Percentiles rank a stretch among this genome's conserved stretches.
Conservation (phyloP, 1,140 invertebrate genomes). For the Zaprionus tsacasi region DNA sequence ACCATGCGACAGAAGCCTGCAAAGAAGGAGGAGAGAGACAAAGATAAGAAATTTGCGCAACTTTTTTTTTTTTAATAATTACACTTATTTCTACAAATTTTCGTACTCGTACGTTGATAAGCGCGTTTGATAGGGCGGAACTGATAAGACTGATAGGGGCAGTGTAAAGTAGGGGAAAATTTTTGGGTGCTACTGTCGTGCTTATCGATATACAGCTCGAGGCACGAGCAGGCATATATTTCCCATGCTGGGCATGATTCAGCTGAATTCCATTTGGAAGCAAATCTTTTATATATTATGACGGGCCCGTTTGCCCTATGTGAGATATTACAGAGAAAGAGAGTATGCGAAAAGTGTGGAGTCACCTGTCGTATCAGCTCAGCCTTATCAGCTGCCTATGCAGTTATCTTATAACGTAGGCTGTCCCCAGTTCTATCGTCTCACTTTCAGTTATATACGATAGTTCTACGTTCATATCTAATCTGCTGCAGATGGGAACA, state of each 20-base stretch:
- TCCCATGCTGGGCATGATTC: constrained; percentile 10
- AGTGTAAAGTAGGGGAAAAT: background rate
- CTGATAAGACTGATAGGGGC: background rate
- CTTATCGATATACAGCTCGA: background rate
- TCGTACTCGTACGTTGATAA: background rate
- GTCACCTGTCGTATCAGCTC: constrained; percentile 11
- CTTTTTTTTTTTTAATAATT: too few relatives aligned
- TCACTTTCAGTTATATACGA: constrained; percentile 16
- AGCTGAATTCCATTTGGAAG: background rate
- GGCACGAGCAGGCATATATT: background rate
- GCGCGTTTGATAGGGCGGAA: background rate
- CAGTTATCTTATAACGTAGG: constrained; percentile 17
- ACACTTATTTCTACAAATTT: background rate
- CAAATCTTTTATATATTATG: constrained; percentile 25
- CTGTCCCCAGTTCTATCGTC: constrained; percentile 15
- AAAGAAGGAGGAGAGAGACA: constrained; percentile 64
- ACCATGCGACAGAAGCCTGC: constrained; percentile 94
- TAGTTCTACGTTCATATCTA: constrained; percentile 15
- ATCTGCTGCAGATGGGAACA: constrained; percentile 9
- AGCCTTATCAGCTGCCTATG: constrained; percentile 24
- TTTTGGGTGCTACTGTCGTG: background rate
- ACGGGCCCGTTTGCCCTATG: too few relatives aligned
- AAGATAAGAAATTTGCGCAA: background rate
- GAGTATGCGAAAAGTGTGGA: constrained; percentile 1
- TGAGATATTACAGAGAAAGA: background rate